Evolutionary conservation across 2,797 vertebrate genomes (phyloP), one percentile per base, ranked within the genome.

Genomic region (Acanthurus lineatus): DNA sequence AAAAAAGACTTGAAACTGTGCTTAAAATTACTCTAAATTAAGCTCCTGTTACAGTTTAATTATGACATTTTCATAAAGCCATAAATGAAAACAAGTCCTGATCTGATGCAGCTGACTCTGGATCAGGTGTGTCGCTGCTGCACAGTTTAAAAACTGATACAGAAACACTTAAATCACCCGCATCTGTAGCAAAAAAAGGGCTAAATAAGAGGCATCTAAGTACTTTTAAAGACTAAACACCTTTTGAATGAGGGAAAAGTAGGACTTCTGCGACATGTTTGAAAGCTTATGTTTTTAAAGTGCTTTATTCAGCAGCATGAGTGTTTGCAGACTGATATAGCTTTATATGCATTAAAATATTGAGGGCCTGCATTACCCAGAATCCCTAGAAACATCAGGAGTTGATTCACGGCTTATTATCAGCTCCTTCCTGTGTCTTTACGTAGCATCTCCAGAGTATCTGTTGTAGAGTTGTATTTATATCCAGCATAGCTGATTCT

Each of bases 21-120:
- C 74, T 68, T 76, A 74, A 78, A 79, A 63, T 62, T 9, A 54
- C n/a, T 72, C n/a, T 49, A 19, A 76, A 70, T 22, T 40, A 73
- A 67, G 12, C 32, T 66, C n/a, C 22, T 15, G 49, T 77, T 80
- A 73, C 68, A 65, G 61, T 71, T 25, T 77, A 49, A 61, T 76
- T 58, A 63, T 71, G 32, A 35, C 32, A 69, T 76, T 76, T 71
- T 73, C 54, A 64, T 52, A 51, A 67, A 53, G 12, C 65, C 49
- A 25, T 28, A 69, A 63, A 40, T 42, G 1, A 17, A 58, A 68
- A 44, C 32, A 44, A 8, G 44, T 40, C 22, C 45, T 22, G 0
- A 8, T 65, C 16, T 22, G 8, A 62, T 16, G 32, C 14, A 22
- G 47, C 62, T 35, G 49, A 61, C 8, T 60, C 63, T 38, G 45